Percentiles rank a stretch among this genome's conserved stretches.
Conservation (phyloP, 1,140 invertebrate species). For the Subanguina moxae region DNA sequence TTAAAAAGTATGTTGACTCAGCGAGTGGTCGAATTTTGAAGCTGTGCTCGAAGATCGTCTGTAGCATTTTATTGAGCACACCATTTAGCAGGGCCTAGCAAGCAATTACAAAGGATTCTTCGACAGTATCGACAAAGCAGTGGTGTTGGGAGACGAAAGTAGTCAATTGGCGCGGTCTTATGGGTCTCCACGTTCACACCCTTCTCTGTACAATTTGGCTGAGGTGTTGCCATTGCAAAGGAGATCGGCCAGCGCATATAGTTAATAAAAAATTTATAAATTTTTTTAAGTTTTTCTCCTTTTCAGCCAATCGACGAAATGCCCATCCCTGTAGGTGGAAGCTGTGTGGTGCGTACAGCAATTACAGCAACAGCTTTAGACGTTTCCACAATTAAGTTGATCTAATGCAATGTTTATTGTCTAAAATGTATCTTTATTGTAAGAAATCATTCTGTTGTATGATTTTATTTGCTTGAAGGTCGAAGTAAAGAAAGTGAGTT, state of each 20-base stretch:
- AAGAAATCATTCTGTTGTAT: neutral
- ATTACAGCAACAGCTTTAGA: constrained; percentile 11
- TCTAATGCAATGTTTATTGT: neutral
- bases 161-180: too few species aligned
- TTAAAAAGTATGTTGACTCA: too few species aligned
- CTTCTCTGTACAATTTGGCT: neutral
- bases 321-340: constrained; percentile 27
- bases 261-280: neutral
- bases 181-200: too few species aligned
- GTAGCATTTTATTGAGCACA: too few species aligned
- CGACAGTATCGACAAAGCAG: too few species aligned
- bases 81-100: too few species aligned
- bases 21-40: too few species aligned
- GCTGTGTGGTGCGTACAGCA: constrained; percentile 19
- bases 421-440: neutral
- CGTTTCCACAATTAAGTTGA: constrained; percentile 1
- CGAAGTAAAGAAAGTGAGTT: constrained; percentile 3
- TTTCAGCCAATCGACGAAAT: constrained; percentile 18
- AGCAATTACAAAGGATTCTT: too few species aligned
- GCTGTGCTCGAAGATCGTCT: too few species aligned
- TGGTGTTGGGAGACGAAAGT: too few species aligned
- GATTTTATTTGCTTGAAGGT: neutral
- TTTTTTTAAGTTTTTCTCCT: too few species aligned
- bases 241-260: neutral
- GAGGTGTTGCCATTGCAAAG: neutral